These are phyloP conservation scores for Bibio marci DNA, from an alignment of 2,888 invertebrate genomes.

Conservation along the genomic window DNA sequence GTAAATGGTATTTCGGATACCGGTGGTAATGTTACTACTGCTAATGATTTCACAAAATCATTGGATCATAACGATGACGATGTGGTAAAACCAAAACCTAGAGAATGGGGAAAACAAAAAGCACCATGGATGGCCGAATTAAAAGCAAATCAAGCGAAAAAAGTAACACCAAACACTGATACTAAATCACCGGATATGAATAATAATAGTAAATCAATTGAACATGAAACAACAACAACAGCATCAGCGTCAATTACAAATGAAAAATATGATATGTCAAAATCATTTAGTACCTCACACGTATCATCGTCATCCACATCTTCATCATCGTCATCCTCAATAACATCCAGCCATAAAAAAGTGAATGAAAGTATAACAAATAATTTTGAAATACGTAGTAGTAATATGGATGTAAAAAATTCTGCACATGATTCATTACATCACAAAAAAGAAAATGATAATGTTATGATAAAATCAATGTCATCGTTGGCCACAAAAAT, in stretches of 20 bases:
- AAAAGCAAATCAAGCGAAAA: slow-evolving; percentile 48
- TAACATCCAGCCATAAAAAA: slow-evolving; percentile 3
- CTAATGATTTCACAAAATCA: slow-evolving; percentile 4
- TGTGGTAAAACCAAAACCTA: slow-evolving; percentile 42
- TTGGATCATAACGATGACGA: slow-evolving; percentile 16
- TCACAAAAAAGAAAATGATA: slow-evolving; percentile 1
- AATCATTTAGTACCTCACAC: slow-evolving; percentile 9
- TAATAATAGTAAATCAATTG: slow-evolving; percentile 5
- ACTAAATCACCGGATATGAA: slow-evolving; percentile 13
- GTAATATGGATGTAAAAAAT: slow-evolving; percentile 5
- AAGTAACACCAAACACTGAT: slow-evolving; percentile 23
- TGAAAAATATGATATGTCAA: slow-evolving; percentile 8
- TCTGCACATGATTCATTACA: slow-evolving; percentile 3
- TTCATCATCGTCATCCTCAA: no score
- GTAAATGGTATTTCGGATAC: slow-evolving; percentile 23
- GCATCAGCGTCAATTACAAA: background rate
- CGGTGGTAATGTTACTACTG: slow-evolving; percentile 15
- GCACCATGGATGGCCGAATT: slow-evolving; percentile 72
- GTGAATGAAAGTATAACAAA: background rate
- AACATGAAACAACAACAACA: background rate
- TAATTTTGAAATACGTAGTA: slow-evolving; percentile 6
- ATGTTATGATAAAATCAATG: slow-evolving; percentile 10
- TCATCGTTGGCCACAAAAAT: slow-evolving; percentile 8
- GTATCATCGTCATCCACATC: background rate
- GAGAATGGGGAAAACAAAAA: slow-evolving; percentile 54